phyloP scores from a whole-genome alignment of 2,113 vertebrate genomes.

The Hystrix brachyura region DNA sequence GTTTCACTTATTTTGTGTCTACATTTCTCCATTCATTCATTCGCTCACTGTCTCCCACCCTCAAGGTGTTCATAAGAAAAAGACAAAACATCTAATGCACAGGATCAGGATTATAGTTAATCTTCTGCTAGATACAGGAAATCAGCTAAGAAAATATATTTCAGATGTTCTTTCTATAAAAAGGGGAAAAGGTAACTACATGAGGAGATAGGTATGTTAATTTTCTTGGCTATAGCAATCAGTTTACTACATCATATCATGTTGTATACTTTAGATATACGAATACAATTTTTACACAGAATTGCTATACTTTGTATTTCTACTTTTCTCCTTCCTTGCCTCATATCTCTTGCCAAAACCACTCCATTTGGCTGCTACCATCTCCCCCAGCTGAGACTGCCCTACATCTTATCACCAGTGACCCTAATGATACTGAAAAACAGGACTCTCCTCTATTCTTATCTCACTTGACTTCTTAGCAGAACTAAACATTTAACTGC shows the following conservation, averaged over 20 bases:
- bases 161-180: neutral
- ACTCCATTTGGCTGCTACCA: neutral
- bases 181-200: neutral
- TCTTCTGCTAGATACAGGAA: neutral
- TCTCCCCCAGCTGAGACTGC: neutral
- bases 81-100: neutral
- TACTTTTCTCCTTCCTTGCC: neutral
- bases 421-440: neutral
- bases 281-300: neutral
- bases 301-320: neutral
- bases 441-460: neutral
- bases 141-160: neutral
- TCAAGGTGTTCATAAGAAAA: neutral
- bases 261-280: neutral
- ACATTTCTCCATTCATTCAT: neutral
- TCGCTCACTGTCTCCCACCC: neutral
- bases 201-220: neutral
- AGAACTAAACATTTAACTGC: neutral
- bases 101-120: neutral
- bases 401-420: neutral
- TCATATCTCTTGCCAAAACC: neutral
- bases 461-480: conserved; percentile 20
- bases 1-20: neutral
- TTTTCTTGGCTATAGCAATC: neutral
- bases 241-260: neutral